A percentile compares a stretch with the other conserved stretches of the same genome.
phyloP scores from a whole-genome alignment of 2,113 vertebrate species.

The Heterochromis multidens region DNA sequence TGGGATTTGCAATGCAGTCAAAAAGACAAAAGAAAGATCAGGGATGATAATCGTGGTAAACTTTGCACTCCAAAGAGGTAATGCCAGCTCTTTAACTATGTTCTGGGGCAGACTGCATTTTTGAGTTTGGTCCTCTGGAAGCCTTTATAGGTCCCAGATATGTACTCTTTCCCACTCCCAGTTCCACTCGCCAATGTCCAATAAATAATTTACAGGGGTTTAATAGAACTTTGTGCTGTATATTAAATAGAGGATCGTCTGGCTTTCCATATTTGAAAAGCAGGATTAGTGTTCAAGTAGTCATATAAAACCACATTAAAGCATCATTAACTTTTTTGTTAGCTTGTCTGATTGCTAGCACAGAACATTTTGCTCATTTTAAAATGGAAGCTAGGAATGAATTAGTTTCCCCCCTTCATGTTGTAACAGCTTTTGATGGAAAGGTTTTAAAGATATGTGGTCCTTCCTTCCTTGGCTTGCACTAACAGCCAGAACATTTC shows the following conservation, averaged over 20 bases:
- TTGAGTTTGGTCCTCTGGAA: not conserved
- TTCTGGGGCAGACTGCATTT: not conserved
- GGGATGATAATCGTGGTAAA: not conserved
- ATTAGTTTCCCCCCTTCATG: not conserved
- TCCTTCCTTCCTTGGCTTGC: not conserved
- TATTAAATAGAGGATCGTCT: conserved; percentile 32
- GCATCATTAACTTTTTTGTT: conserved; percentile 1
- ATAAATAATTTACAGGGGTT: conserved; percentile 52
- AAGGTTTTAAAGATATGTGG: not conserved
- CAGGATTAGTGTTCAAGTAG: conserved; percentile 20
- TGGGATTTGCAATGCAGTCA: not conserved
- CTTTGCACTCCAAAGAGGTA: not conserved
- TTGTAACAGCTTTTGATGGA: not conserved
- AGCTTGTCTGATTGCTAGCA: not conserved
- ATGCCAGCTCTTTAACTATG: not conserved
- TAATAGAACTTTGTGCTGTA: not conserved
- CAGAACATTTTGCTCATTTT: not conserved
- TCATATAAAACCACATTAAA: conserved; percentile 25
- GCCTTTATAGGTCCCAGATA: not conserved
- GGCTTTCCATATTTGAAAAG: conserved; percentile 18
- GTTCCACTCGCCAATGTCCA: not conserved
- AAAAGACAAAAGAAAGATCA: not conserved
- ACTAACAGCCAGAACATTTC: not conserved
- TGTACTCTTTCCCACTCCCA: not conserved
- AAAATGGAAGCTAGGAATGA: not conserved